A percentile compares a stretch with the other conserved stretches of the same genome.
phyloP scores from a whole-genome alignment of 1,140 invertebrate species.

The Elymnias hypermnestra region DNA sequence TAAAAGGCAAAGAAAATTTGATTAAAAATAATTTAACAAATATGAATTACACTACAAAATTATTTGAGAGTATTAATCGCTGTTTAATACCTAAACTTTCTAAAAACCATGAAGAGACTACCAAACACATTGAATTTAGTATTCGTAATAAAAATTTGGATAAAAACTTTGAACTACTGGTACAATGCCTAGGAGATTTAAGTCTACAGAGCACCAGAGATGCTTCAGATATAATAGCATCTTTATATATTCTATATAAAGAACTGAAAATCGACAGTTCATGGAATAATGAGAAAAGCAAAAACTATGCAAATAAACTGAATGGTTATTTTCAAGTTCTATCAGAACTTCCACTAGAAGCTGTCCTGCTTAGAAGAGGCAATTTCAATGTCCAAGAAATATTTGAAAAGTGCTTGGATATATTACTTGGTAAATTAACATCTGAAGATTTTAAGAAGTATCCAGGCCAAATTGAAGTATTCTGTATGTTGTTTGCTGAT shows the following conservation, averaged over 20 bases:
- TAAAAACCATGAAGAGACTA: constrained; percentile 38
- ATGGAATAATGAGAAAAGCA: constrained; percentile 36
- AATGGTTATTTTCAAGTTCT: constrained; percentile 35
- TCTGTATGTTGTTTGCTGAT: constrained; percentile 34
- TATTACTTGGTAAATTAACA: constrained; percentile 42
- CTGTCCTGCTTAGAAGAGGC: constrained; percentile 30
- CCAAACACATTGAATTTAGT: constrained; percentile 37
- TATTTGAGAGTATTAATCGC: constrained; percentile 32
- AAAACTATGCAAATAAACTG: constrained; percentile 33
- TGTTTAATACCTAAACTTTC: constrained; percentile 45
- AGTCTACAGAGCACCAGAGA: constrained; percentile 24
- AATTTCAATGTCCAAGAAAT: constrained; percentile 37
- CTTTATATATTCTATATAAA: constrained; percentile 39
- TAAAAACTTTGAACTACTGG: constrained; percentile 30
- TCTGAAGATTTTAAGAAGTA: constrained; percentile 45
- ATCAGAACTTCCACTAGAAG: constrained; percentile 27
- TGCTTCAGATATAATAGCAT: constrained; percentile 23
- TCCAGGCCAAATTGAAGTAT: constrained; percentile 51
- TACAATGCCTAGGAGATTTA: constrained; percentile 30
- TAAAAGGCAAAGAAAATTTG: too few relatives aligned
- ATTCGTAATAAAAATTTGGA: constrained; percentile 36
- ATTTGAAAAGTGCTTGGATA: constrained; percentile 43
- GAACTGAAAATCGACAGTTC: constrained; percentile 33
- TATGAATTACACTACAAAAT: constrained; percentile 21
- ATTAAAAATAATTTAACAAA: too few relatives aligned